Evolutionary conservation across 2,797 vertebrate species (phyloP).

Genomic region (Corythornis leucogaster): DNA sequence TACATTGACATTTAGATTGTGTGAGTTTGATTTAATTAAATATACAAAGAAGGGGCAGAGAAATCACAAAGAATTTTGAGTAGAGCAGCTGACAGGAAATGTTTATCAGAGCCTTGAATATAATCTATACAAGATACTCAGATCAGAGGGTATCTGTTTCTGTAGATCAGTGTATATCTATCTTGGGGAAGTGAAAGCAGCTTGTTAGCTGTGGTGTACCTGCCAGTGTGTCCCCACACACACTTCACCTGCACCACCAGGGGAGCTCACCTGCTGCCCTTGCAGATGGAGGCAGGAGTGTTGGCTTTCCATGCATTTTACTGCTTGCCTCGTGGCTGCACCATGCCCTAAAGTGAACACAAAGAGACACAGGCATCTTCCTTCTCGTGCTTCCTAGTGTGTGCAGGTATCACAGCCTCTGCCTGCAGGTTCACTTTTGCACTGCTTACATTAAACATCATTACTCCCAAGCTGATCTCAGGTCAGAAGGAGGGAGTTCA

Average conservation of each 20-base stretch:
- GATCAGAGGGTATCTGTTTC: neutral
- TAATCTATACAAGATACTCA: neutral
- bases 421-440: neutral
- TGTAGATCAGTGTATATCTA: neutral
- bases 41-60: neutral
- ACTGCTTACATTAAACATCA: neutral
- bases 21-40: slow-evolving; percentile 22
- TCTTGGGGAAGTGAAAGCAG: neutral
- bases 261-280: neutral
- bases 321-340: neutral
- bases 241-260: neutral
- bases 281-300: neutral
- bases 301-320: neutral
- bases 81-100: neutral
- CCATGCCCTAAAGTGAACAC: neutral
- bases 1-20: neutral
- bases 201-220: neutral
- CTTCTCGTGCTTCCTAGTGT: rapidly evolving
- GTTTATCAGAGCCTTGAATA: neutral
- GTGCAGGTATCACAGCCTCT: rapidly evolving
- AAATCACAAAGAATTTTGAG: neutral
- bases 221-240: rapidly evolving
- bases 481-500: neutral
- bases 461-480: neutral
- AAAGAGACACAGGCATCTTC: neutral